phyloP scores from a whole-genome alignment of 2,888 invertebrate species.

The Oxyteleia sp. region DNA sequence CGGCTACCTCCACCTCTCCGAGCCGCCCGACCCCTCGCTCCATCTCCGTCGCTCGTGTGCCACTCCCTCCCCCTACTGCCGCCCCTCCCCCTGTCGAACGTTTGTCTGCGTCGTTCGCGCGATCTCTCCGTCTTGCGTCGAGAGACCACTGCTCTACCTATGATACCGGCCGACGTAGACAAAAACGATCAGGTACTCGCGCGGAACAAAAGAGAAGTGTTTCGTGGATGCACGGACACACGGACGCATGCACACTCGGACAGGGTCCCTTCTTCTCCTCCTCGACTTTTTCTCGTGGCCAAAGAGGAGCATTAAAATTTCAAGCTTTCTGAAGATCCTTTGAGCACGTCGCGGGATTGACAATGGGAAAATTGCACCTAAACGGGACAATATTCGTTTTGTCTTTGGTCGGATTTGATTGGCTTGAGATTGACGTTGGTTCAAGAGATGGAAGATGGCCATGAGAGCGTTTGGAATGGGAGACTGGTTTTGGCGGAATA shows the following conservation, averaged over 20 bases:
- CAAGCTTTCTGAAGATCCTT: constrained; percentile 44
- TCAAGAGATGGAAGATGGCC: too few relatives aligned
- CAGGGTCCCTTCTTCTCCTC: constrained; percentile 11
- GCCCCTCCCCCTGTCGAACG: constrained; percentile 7
- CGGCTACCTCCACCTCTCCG: constrained; percentile 79
- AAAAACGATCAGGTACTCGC: constrained; percentile 70
- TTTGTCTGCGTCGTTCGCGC: not conserved
- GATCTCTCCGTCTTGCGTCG: constrained; percentile 19
- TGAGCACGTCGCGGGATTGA: not conserved
- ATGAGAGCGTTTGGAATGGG: too few relatives aligned
- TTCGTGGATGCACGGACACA: constrained; percentile 16
- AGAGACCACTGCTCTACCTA: constrained; percentile 44
- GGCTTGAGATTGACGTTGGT: not conserved
- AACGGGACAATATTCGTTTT: constrained; percentile 30
- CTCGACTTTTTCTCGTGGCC: constrained; percentile 4
- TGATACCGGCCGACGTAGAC: constrained; percentile 56
- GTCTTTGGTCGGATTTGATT: not conserved
- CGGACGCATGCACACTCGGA: not conserved
- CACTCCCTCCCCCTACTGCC: constrained; percentile 35
- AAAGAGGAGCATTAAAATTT: constrained; percentile 48
- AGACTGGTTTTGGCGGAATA: too few relatives aligned
- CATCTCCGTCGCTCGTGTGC: constrained; percentile 26
- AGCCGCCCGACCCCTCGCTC: constrained; percentile 34
- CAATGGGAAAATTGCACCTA: constrained; percentile 24
- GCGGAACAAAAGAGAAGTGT: constrained; percentile 66